Evolutionary conservation across 2,888 invertebrate genomes (phyloP).

Genomic region (Lochmaea crataegi): DNA sequence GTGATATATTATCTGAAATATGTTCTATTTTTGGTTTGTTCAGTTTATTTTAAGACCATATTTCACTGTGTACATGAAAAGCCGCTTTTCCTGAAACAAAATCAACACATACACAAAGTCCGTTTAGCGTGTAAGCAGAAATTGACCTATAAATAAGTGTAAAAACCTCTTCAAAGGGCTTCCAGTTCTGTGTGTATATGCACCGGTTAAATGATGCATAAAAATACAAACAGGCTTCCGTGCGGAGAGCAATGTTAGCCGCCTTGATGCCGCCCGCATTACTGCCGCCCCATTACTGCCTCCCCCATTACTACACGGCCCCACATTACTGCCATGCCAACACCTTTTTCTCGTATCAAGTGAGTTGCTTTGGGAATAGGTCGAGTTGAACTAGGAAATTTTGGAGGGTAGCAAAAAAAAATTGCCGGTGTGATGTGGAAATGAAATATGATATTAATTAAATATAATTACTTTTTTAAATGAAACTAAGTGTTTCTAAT

Average conservation of each 20-base stretch:
- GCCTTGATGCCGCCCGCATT: conserved; percentile 24
- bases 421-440: too few relatives aligned
- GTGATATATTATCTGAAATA: too few relatives aligned
- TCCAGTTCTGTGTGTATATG: conserved; percentile 18
- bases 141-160: conserved; percentile 26
- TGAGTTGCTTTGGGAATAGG: conserved; percentile 10
- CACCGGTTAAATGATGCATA: conserved; percentile 31
- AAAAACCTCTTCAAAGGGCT: conserved; percentile 25
- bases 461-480: too few relatives aligned
- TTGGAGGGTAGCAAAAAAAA: not conserved
- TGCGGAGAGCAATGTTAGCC: conserved; percentile 21
- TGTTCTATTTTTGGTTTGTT: too few relatives aligned
- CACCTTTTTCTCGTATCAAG: conserved; percentile 13
- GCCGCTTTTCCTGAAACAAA: conserved; percentile 1
- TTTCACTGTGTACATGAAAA: too few relatives aligned
- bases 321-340: conserved; percentile 25
- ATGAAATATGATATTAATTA: too few relatives aligned
- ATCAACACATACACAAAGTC: conserved; percentile 10
- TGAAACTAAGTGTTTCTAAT: too few relatives aligned
- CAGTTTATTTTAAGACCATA: too few relatives aligned
- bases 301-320: conserved; percentile 13
- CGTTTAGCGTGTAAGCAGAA: conserved; percentile 23
- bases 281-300: conserved; percentile 30
- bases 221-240: conserved; percentile 29
- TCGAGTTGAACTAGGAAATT: not conserved